phyloP scores from a whole-genome alignment of 2,888 invertebrate species.

The Diloba caeruleocephala region DNA sequence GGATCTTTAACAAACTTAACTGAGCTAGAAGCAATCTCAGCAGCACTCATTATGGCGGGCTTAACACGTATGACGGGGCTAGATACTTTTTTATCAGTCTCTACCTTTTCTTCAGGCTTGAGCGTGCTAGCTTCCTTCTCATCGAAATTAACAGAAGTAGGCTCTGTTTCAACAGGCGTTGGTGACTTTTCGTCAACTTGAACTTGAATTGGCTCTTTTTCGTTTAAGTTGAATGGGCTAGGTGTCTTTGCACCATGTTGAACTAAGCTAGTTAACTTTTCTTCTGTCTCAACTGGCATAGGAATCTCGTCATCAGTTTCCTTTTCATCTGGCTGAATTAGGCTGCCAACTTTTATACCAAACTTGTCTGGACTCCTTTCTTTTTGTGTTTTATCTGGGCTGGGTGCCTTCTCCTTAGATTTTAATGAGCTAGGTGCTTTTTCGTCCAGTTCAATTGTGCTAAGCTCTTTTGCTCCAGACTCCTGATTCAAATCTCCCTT shows the following conservation, averaged over 20 bases:
- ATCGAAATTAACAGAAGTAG: slow-evolving; percentile 3
- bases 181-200: no score
- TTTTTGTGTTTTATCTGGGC: background rate
- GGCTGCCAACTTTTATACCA: no score
- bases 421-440: background rate
- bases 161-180: slow-evolving; percentile 11
- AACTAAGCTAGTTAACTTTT: background rate
- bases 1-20: slow-evolving; percentile 3
- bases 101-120: slow-evolving; percentile 20
- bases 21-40: slow-evolving; percentile 9
- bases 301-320: slow-evolving; percentile 1
- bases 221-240: slow-evolving; percentile 12
- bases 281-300: slow-evolving; percentile 4
- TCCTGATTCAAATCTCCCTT: no score
- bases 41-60: background rate
- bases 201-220: slow-evolving; percentile 28
- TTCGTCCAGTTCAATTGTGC: slow-evolving; percentile 4
- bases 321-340: background rate
- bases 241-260: slow-evolving; percentile 10
- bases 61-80: slow-evolving; percentile 15
- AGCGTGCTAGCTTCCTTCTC: slow-evolving; percentile 13
- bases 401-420: slow-evolving; percentile 1
- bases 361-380: background rate
- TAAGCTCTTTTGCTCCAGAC: slow-evolving; percentile 6
- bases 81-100: slow-evolving; percentile 22